These are phyloP conservation scores for Platerodrilus igneus DNA, from an alignment of 2,888 invertebrate species.

Conservation along the genomic window DNA sequence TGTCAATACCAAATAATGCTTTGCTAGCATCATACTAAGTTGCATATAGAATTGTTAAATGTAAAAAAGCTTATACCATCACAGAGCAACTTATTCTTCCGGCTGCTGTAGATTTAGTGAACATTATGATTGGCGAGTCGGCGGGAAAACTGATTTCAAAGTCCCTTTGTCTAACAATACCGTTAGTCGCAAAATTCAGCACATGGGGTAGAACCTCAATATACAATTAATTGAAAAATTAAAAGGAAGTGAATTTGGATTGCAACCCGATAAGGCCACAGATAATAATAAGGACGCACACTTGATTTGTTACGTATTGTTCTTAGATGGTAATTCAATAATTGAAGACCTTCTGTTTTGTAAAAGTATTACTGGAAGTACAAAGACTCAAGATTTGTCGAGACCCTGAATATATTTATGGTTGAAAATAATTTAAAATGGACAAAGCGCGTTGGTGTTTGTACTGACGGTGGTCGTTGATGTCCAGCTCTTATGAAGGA, in stretches of 20 bases:
- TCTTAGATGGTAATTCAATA: constrained; percentile 8
- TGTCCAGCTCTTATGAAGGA: constrained; percentile 3
- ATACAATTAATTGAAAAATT: constrained; percentile 9
- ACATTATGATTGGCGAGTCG: constrained; percentile 30
- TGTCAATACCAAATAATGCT: constrained; percentile 11
- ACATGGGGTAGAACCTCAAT: constrained; percentile 22
- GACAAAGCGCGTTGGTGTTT: too few species aligned
- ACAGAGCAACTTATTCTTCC: constrained; percentile 30
- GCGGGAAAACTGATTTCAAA: too few species aligned
- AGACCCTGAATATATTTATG: constrained; percentile 24
- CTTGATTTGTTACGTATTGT: constrained; percentile 13
- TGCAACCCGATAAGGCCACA: constrained; percentile 13
- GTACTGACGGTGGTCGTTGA: too few species aligned
- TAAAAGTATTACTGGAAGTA: too few species aligned
- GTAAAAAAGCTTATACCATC: constrained; percentile 30
- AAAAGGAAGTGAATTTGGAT: constrained; percentile 10
- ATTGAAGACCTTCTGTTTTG: constrained; percentile 15
- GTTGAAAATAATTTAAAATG: constrained; percentile 19
- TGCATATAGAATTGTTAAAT: constrained; percentile 23
- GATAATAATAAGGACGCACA: constrained; percentile 14
- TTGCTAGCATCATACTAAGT: constrained; percentile 22
- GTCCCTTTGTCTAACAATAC: constrained; percentile 27
- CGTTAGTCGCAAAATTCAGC: constrained; percentile 25
- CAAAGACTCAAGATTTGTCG: too few species aligned
- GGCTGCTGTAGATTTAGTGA: constrained; percentile 30